Conservation (phyloP, 2,888 invertebrate genomes). For the Caenorhabditis sulstoni region DNA sequence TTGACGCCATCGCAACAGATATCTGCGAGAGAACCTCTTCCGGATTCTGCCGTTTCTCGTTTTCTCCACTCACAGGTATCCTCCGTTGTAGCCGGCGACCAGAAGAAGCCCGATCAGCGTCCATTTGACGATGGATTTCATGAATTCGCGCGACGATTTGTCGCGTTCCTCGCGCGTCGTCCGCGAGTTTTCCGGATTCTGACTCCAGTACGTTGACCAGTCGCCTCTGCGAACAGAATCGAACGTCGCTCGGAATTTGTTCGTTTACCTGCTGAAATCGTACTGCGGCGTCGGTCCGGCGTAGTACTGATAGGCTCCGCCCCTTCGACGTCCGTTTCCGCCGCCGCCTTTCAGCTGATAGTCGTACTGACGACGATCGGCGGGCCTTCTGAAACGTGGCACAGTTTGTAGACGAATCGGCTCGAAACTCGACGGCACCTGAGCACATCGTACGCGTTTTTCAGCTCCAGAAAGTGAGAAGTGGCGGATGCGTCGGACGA, state of each 20-base stretch:
- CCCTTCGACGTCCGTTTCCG: too few relatives aligned
- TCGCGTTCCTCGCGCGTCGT: conserved; percentile 45
- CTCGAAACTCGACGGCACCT: conserved; percentile 11
- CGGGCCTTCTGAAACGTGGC: conserved; percentile 65
- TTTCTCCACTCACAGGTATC: too few relatives aligned
- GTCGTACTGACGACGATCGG: conserved; percentile 67
- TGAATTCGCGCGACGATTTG: conserved; percentile 50
- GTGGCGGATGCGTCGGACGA: conserved; percentile 60
- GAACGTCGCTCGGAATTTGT: conserved; percentile 19
- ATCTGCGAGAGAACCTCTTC: conserved; percentile 51
- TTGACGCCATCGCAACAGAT: conserved; percentile 63
- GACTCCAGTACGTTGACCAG: conserved; percentile 56
- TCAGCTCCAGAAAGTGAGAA: conserved; percentile 73
- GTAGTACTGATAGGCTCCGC: conserved; percentile 13
- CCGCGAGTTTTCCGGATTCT: conserved; percentile 38
- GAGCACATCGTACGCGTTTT: conserved; percentile 73
- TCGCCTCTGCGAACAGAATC: conserved; percentile 26
- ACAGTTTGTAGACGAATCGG: not conserved
- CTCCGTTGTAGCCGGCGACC: conserved; percentile 72
- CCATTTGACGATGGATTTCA: conserved; percentile 69
- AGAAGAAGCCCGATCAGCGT: conserved; percentile 66
- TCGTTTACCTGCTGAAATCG: conserved; percentile 47
- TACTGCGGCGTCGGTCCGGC: conserved; percentile 42
- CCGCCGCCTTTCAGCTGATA: conserved; percentile 35
- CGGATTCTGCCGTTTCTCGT: conserved; percentile 4